phyloP scores from a whole-genome alignment of 2,113 vertebrate genomes.

The Anolis carolinensis region DNA sequence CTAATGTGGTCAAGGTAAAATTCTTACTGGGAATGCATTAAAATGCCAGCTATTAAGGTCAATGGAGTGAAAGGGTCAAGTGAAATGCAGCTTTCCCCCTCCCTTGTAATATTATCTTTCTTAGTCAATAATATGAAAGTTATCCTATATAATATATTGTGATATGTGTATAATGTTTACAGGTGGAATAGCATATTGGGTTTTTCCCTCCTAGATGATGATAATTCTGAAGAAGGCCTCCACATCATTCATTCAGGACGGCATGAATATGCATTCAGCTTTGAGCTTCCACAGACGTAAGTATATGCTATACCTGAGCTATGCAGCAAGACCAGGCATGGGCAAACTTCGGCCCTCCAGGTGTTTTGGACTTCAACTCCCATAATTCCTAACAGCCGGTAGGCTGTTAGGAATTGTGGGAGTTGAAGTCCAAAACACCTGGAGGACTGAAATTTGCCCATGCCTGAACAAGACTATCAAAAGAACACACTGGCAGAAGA shows the following conservation, averaged over 20 bases:
- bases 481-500: not conserved
- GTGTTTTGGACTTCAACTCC: too few relatives aligned
- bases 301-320: conserved; percentile 51
- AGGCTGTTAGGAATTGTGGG: too few relatives aligned
- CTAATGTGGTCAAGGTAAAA: not conserved
- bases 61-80: not conserved
- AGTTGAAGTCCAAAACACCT: too few relatives aligned
- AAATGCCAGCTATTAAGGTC: not conserved
- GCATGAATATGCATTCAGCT: conserved; percentile 99
- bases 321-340: conserved; percentile 29
- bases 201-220: conserved; percentile 84
- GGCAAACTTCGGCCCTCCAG: too few relatives aligned
- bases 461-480: conserved; percentile 16
- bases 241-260: conserved; percentile 96
- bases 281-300: conserved; percentile 99
- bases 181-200: conserved; percentile 8
- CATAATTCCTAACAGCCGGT: too few relatives aligned
- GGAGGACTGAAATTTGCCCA: too few relatives aligned
- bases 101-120: not conserved
- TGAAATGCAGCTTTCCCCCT: not conserved
- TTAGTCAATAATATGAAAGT: rapidly evolving
- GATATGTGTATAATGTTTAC: not conserved
- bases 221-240: conserved; percentile 96
- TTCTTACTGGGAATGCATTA: not conserved
- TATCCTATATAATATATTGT: not conserved